phyloP scores from a whole-genome alignment of 2,797 vertebrate genomes.

The Pelodytes ibericus region DNA sequence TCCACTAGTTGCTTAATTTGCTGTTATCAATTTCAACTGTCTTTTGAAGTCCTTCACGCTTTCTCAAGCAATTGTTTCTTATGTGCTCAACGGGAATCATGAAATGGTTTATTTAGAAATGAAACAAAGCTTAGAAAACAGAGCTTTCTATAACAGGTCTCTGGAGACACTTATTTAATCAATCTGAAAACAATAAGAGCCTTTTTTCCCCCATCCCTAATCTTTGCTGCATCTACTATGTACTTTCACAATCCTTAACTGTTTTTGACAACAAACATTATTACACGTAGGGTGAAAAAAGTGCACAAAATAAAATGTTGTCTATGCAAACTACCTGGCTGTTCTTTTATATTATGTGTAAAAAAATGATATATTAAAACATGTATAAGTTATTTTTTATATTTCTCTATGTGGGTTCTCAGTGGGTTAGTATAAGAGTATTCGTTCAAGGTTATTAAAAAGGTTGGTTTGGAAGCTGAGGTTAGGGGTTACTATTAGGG shows the following conservation, averaged over 20 bases:
- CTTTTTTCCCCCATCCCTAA: conserved; percentile 10
- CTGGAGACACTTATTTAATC: conserved; percentile 33
- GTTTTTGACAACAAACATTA: not conserved
- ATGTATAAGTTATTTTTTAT: too few relatives aligned
- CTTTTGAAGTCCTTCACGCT: conserved; percentile 24
- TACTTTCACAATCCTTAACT: conserved; percentile 9
- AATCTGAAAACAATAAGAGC: conserved; percentile 29
- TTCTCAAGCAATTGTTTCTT: conserved; percentile 26
- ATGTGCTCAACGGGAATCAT: conserved; percentile 12
- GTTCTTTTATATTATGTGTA: too few relatives aligned
- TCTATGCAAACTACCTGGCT: too few relatives aligned
- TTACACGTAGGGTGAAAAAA: not conserved
- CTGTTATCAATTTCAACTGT: conserved; percentile 8
- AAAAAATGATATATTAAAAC: too few relatives aligned
- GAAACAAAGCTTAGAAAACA: conserved; percentile 35
- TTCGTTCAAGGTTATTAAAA: too few relatives aligned
- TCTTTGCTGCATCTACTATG: conserved; percentile 14
- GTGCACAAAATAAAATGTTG: too few relatives aligned
- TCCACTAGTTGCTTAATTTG: conserved; percentile 14
- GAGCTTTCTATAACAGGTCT: conserved; percentile 25
- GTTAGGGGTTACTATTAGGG: too few relatives aligned
- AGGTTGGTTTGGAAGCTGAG: too few relatives aligned
- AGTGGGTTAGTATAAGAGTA: too few relatives aligned
- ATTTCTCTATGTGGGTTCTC: too few relatives aligned
- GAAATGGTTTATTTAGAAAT: conserved; percentile 34